Evolutionary conservation across 2,888 invertebrate species (phyloP).

Genomic region (Microdon myrmicae): DNA sequence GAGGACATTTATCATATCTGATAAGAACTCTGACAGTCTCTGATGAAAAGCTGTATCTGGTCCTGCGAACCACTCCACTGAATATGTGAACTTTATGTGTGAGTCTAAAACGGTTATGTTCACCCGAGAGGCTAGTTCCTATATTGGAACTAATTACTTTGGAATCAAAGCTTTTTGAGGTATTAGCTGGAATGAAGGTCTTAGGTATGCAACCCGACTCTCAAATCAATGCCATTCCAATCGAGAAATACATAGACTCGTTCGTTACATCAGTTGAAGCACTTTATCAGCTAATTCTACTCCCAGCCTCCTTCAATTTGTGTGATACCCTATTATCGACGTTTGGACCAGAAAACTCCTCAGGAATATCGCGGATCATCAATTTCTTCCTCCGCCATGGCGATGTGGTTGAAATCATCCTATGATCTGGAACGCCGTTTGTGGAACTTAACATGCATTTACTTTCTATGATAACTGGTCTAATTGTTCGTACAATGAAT

Average conservation of each 20-base stretch:
- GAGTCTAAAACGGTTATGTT: conserved; percentile 87
- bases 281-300: conserved; percentile 84
- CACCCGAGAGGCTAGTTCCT: conserved; percentile 75
- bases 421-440: conserved; percentile 76
- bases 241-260: conserved; percentile 56
- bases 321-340: conserved; percentile 85
- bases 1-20: conserved; percentile 82
- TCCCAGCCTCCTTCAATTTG: conserved; percentile 83
- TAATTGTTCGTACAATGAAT: conserved; percentile 77
- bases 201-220: conserved; percentile 80
- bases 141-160: conserved; percentile 75
- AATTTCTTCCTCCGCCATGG: conserved; percentile 83
- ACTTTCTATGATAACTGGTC: conserved; percentile 79
- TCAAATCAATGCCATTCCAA: conserved; percentile 57
- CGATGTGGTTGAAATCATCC: conserved; percentile 81
- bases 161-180: conserved; percentile 71
- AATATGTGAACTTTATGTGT: conserved; percentile 80
- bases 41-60: conserved; percentile 73
- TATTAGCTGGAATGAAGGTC: conserved; percentile 76
- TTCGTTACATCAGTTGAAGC: conserved; percentile 74
- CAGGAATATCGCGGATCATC: conserved; percentile 82
- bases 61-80: conserved; percentile 75
- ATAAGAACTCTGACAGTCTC: conserved; percentile 83
- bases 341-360: conserved; percentile 84
- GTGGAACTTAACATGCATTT: conserved; percentile 77